These are phyloP conservation scores for Noctua pronuba DNA, from an alignment of 2,888 invertebrate species.

Conservation along the genomic window DNA sequence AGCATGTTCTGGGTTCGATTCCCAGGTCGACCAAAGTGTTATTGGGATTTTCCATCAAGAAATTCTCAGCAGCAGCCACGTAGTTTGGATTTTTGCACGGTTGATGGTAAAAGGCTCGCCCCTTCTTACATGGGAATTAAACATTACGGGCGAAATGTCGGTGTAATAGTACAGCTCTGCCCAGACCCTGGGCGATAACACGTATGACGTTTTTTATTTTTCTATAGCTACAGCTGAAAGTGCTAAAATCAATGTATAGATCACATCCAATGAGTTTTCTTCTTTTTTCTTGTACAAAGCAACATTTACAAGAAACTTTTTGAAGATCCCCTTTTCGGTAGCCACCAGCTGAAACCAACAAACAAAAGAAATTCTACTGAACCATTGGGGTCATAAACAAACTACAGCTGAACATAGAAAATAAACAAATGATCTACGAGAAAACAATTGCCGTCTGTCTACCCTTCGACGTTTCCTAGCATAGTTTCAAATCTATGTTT, in stretches of 20 bases:
- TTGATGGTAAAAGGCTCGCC: too few relatives aligned
- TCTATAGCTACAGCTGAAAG: background rate
- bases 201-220: background rate
- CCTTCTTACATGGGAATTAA: too few relatives aligned
- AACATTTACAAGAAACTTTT: slow-evolving; percentile 1
- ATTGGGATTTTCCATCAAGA: too few relatives aligned
- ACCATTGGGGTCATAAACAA: slow-evolving; percentile 6
- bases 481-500: slow-evolving; percentile 22
- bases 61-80: too few relatives aligned
- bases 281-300: background rate
- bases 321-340: background rate
- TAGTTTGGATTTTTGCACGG: too few relatives aligned
- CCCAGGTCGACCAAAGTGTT: too few relatives aligned
- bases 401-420: slow-evolving; percentile 24
- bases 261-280: background rate
- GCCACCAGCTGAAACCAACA: background rate
- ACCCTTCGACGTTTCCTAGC: slow-evolving; percentile 9
- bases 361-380: slow-evolving; percentile 16
- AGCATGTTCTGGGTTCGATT: background rate
- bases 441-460: slow-evolving; percentile 25
- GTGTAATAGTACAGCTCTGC: too few relatives aligned
- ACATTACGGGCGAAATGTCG: too few relatives aligned
- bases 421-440: slow-evolving; percentile 8
- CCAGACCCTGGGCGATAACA: too few relatives aligned
- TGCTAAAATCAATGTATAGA: background rate